Percentiles rank a stretch among this genome's conserved stretches.
Evolutionary conservation across 2,113 vertebrate species (phyloP).

Genomic region (Lamprologus speciosus): DNA sequence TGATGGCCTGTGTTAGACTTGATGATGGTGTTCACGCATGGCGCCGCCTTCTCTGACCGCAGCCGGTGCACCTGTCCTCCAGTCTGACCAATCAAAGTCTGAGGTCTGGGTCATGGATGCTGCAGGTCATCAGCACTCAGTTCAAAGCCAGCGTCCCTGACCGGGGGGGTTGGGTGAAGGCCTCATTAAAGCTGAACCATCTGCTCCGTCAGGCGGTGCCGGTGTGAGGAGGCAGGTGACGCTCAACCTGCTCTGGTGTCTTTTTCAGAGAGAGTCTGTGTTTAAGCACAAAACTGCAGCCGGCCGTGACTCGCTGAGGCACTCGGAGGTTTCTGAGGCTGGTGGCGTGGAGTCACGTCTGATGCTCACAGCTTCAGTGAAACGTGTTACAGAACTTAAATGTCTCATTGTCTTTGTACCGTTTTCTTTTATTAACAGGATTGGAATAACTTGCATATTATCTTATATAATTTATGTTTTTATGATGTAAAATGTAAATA

Average conservation of each 20-base stretch:
- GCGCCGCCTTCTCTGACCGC: fast-evolving
- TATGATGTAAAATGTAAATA: too few species aligned
- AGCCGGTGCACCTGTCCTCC: fast-evolving
- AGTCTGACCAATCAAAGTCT: neutral
- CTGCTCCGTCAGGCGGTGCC: neutral
- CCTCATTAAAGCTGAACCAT: neutral
- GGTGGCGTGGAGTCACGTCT: fast-evolving
- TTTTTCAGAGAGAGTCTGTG: neutral
- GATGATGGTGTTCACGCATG: neutral
- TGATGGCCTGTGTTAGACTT: neutral
- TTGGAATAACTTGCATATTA: neutral
- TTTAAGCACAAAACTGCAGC: neutral
- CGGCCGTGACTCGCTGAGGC: fast-evolving
- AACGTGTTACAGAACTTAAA: neutral
- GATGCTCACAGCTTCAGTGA: fast-evolving
- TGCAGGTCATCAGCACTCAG: neutral
- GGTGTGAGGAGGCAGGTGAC: neutral
- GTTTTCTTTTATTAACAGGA: fast-evolving
- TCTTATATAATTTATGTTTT: too few species aligned
- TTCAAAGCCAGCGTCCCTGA: neutral
- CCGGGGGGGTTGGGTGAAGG: fast-evolving
- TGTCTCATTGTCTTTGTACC: fast-evolving
- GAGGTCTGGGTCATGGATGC: neutral
- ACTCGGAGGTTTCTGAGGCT: neutral
- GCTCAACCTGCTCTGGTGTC: fast-evolving